A percentile compares a stretch with the other conserved stretches of the same genome.
phyloP scores from a whole-genome alignment of 1,140 invertebrate genomes.

The Schlechtendalia chinensis region DNA sequence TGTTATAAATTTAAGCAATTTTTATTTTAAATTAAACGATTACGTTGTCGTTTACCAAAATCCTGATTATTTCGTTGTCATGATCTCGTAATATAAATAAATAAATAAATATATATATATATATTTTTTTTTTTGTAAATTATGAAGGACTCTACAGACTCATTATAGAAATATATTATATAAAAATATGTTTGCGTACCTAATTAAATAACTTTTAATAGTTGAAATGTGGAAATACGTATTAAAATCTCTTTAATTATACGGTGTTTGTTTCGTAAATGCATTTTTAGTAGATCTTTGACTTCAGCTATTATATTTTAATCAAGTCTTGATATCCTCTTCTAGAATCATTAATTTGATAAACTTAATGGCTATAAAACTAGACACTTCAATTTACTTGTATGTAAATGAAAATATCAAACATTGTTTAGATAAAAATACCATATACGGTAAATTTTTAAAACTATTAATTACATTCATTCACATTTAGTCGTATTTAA shows the following conservation, averaged over 20 bases:
- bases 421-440: no score
- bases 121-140: not conserved
- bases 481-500: no score
- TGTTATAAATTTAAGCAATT: slow-evolving; percentile 3
- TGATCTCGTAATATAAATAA: not conserved
- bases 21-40: slow-evolving; percentile 31
- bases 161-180: no score
- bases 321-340: not conserved
- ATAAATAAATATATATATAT: no score
- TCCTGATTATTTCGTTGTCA: not conserved
- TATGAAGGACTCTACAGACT: not conserved
- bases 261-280: not conserved
- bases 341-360: not conserved
- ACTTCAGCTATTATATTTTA: not conserved
- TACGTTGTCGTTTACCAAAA: not conserved
- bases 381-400: not conserved
- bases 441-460: no score
- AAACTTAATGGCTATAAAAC: not conserved
- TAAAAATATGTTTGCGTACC: not conserved
- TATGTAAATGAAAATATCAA: no score
- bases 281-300: not conserved
- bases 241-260: not conserved
- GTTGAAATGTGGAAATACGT: not conserved
- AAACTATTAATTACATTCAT: no score
- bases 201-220: not conserved